phyloP scores from a whole-genome alignment of 1,140 invertebrate genomes.

The Pseudomyrmex pallidus region DNA sequence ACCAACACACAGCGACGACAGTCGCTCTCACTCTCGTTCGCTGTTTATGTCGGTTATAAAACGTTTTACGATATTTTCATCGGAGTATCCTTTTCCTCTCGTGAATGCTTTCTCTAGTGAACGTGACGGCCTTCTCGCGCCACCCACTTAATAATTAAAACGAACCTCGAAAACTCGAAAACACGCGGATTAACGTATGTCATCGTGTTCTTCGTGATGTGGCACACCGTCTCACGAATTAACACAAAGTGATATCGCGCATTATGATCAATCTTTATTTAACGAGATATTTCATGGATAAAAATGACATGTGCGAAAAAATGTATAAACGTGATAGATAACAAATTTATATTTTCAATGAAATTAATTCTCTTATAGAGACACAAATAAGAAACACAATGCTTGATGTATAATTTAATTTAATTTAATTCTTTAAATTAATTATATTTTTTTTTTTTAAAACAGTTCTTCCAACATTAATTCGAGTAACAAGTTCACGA shows the following conservation, averaged over 20 bases:
- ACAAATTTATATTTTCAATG: not conserved
- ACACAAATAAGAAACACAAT: slow-evolving; percentile 3
- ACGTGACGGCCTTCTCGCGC: slow-evolving; percentile 34
- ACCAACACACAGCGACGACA: slow-evolving; percentile 48
- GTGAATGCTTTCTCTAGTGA: slow-evolving; percentile 67
- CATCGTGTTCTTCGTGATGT: not conserved
- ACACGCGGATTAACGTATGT: slow-evolving; percentile 33
- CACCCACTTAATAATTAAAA: slow-evolving; percentile 44
- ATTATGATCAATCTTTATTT: not conserved
- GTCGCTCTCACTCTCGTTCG: slow-evolving; percentile 66
- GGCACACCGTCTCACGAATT: not conserved
- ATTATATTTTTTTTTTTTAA: no score
- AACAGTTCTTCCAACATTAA: not conserved
- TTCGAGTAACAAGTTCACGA: not conserved
- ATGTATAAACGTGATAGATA: not conserved
- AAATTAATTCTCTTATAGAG: not conserved
- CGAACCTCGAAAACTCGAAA: slow-evolving; percentile 18
- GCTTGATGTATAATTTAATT: not conserved
- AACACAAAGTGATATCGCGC: no score
- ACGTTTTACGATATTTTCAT: slow-evolving; percentile 74
- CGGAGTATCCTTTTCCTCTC: slow-evolving; percentile 64
- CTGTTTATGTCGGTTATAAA: slow-evolving; percentile 75
- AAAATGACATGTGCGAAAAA: not conserved
- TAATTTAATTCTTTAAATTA: not conserved
- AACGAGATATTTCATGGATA: not conserved